phyloP scores from a whole-genome alignment of 2,888 invertebrate genomes.

The Xanthia icteritia region DNA sequence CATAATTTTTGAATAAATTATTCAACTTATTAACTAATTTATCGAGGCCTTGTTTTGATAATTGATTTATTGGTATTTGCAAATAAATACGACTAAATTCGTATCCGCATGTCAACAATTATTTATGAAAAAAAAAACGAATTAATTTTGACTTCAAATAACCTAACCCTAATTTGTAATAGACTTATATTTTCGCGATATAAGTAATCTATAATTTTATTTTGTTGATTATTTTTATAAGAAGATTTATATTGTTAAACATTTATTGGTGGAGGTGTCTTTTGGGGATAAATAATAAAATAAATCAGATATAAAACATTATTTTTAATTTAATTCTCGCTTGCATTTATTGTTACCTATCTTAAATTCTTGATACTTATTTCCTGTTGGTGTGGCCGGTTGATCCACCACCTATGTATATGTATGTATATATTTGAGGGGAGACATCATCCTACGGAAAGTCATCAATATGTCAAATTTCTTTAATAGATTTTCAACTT shows the following conservation, averaged over 20 bases:
- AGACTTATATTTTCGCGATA: conserved; percentile 45
- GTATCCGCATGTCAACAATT: conserved; percentile 49
- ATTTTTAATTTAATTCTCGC: conserved; percentile 4
- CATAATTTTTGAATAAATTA: conserved; percentile 70
- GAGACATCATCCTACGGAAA: too few species aligned
- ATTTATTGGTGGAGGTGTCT: conserved; percentile 76
- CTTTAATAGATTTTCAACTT: too few species aligned
- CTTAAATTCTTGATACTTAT: neutral
- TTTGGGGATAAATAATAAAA: conserved; percentile 75
- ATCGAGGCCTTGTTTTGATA: conserved; percentile 2
- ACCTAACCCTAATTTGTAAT: conserved; percentile 44
- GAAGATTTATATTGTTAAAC: conserved; percentile 65
- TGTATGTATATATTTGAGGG: too few species aligned
- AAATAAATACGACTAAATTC: conserved; percentile 20
- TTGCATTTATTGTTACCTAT: neutral
- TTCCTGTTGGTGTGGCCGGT: neutral
- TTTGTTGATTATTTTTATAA: conserved; percentile 66
- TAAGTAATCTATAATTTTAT: conserved; percentile 64
- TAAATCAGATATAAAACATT: conserved; percentile 22
- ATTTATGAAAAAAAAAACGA: neutral
- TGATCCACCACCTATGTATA: neutral
- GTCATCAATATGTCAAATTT: too few species aligned
- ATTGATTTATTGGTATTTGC: conserved; percentile 36
- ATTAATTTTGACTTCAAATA: conserved; percentile 39
- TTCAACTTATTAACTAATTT: conserved; percentile 59